Conservation (phyloP, 2,797 vertebrate genomes). For the Squalus acanthias region DNA sequence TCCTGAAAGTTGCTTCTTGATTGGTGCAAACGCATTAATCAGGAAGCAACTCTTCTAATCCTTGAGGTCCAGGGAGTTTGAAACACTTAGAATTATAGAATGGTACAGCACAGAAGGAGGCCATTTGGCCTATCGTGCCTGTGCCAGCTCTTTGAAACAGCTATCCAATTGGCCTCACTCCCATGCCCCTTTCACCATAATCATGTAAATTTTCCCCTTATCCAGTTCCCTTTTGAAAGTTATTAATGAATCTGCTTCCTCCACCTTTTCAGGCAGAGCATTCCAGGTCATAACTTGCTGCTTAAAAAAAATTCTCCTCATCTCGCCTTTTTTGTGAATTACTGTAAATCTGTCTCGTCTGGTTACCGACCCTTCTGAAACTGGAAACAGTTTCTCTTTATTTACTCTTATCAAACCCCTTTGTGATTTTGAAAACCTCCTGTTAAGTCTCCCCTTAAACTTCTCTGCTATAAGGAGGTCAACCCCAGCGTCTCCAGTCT, state of each 20-base stretch:
- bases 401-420: neutral
- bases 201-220: neutral
- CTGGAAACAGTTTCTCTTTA: neutral
- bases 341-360: neutral
- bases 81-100: neutral
- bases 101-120: neutral
- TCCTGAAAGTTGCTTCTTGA: neutral
- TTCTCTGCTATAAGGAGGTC: too few relatives aligned
- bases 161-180: neutral
- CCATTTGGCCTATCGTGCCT: neutral
- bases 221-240: neutral
- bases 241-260: neutral
- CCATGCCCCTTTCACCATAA: neutral
- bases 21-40: neutral
- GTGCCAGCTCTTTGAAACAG: neutral
- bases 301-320: neutral
- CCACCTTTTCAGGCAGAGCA: neutral
- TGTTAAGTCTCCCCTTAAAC: neutral
- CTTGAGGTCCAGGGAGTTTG: neutral
- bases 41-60: neutral
- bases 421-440: neutral
- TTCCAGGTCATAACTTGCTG: neutral
- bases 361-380: neutral
- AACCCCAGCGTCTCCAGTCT: too few relatives aligned
- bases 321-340: neutral